phyloP scores from a whole-genome alignment of 2,888 invertebrate species.

The Clunio marinus region DNA sequence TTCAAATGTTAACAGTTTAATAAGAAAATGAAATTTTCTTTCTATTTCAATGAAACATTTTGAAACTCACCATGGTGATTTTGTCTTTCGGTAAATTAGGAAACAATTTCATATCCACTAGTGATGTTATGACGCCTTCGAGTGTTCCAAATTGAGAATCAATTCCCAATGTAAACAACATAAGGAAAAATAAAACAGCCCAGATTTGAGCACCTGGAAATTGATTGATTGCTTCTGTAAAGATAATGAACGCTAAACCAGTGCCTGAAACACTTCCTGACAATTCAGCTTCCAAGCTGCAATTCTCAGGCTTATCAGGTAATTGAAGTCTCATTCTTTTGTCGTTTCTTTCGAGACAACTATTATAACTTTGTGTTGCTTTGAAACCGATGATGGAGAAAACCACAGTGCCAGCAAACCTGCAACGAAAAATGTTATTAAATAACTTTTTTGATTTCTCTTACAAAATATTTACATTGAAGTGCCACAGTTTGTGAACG shows the following conservation, averaged over 20 bases:
- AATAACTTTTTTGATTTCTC: neutral
- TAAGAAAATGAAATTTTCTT: neutral
- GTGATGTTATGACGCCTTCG: constrained; percentile 92
- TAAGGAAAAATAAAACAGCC: constrained; percentile 93
- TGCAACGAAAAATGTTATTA: neutral
- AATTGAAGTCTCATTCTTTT: constrained; percentile 59
- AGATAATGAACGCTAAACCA: constrained; percentile 93
- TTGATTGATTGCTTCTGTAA: constrained; percentile 96
- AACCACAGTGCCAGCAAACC: constrained; percentile 89
- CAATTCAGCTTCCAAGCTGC: constrained; percentile 79
- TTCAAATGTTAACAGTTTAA: too few species aligned
- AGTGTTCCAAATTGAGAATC: constrained; percentile 95
- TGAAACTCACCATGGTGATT: constrained; percentile 62
- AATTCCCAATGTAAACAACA: constrained; percentile 93
- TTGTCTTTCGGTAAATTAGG: constrained; percentile 87
- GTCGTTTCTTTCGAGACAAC: constrained; percentile 51
- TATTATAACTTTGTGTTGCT: constrained; percentile 51
- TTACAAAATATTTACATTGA: constrained; percentile 61
- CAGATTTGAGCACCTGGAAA: constrained; percentile 95
- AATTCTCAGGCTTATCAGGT: constrained; percentile 62
- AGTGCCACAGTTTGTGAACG: constrained; percentile 88
- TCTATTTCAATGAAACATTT: constrained; percentile 25
- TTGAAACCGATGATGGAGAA: constrained; percentile 94
- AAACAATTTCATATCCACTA: constrained; percentile 91
- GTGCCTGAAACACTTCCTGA: constrained; percentile 94